Evolutionary conservation across 2,797 vertebrate species (phyloP).

Genomic region (Eremophila alpestris): DNA sequence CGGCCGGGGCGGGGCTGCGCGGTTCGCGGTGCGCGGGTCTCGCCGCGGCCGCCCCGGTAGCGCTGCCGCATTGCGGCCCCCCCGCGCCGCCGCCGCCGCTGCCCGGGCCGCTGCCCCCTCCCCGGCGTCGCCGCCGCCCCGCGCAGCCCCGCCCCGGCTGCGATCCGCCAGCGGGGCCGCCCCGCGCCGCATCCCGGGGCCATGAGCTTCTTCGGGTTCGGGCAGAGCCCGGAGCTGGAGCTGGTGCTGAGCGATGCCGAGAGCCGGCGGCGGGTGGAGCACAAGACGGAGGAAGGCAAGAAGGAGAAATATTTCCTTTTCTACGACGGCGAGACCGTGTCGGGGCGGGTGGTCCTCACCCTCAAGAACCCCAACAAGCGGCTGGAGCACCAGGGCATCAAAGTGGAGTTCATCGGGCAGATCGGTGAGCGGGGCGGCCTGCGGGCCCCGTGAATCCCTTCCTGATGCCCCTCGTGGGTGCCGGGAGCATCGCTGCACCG

Average conservation of each 20-base stretch:
- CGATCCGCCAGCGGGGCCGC: neutral
- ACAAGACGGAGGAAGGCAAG: slow-evolving; percentile 94
- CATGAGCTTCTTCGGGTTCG: slow-evolving; percentile 85
- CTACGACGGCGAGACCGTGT: slow-evolving; percentile 95
- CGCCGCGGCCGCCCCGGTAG: neutral
- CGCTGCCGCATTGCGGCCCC: neutral
- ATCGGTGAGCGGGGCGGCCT: slow-evolving; percentile 70
- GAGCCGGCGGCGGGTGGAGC: slow-evolving; percentile 91
- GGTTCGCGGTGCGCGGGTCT: neutral
- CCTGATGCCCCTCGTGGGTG: neutral
- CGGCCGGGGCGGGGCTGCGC: too few species aligned
- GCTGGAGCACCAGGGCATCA: slow-evolving; percentile 97
- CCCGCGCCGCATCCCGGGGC: neutral
- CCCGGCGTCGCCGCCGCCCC: neutral
- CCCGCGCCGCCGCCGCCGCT: neutral
- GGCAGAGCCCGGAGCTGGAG: slow-evolving; percentile 93
- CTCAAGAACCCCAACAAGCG: slow-evolving; percentile 94
- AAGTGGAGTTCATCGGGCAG: slow-evolving; percentile 96
- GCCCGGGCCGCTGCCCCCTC: too few species aligned
- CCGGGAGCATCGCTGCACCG: neutral
- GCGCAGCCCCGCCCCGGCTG: neutral
- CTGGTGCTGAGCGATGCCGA: slow-evolving; percentile 90
- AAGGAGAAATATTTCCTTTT: slow-evolving; percentile 97
- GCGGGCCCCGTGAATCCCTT: neutral
- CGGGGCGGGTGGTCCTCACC: slow-evolving; percentile 90